A percentile compares a stretch with the other conserved stretches of the same genome.
phyloP scores from a whole-genome alignment of 2,113 vertebrate species.

The Suricata suricatta region DNA sequence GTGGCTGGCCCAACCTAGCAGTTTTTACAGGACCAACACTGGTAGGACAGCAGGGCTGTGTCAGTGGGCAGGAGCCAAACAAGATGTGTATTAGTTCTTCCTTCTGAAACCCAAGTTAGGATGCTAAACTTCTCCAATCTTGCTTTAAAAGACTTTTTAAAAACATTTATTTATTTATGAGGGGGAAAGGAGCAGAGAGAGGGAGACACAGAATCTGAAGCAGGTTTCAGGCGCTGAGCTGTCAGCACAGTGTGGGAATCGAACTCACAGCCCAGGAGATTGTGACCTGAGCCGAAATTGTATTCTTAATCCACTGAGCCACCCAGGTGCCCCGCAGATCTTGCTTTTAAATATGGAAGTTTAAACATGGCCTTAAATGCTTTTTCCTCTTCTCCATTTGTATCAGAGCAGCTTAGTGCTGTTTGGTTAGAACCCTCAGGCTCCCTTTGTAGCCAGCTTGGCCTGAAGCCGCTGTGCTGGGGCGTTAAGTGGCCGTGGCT shows the following conservation, averaged over 20 bases:
- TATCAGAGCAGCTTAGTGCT: rapidly evolving
- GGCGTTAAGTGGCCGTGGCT: not conserved
- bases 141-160: not conserved
- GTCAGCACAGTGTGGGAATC: too few relatives aligned
- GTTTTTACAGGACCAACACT: not conserved
- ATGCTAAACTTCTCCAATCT: not conserved
- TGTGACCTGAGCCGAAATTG: too few relatives aligned
- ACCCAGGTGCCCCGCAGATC: not conserved
- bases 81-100: not conserved
- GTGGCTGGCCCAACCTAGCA: not conserved
- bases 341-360: conserved; percentile 21
- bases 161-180: too few relatives aligned
- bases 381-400: not conserved
- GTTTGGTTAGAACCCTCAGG: rapidly evolving
- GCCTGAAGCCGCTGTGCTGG: not conserved
- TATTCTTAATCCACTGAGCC: too few relatives aligned
- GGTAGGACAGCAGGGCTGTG: not conserved
- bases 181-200: too few relatives aligned
- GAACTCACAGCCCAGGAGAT: too few relatives aligned
- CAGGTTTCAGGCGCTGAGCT: too few relatives aligned
- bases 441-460: rapidly evolving
- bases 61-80: not conserved
- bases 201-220: too few relatives aligned
- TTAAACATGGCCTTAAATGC: not conserved
- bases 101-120: not conserved